phyloP scores from a whole-genome alignment of 2,888 invertebrate genomes.

The Caenorhabditis japonica region DNA sequence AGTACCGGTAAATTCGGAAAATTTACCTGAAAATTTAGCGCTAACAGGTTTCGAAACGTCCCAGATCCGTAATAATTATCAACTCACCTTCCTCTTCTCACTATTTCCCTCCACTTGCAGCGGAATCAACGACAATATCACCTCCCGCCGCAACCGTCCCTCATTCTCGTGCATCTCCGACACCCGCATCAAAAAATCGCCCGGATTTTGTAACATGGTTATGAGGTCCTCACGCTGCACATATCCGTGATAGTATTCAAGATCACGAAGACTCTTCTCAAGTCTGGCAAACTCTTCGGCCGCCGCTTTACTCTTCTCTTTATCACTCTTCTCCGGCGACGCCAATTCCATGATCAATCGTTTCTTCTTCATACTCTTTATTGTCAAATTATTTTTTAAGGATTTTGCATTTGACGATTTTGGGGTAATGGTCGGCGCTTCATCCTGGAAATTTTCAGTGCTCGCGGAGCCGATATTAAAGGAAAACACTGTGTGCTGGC shows the following conservation, averaged over 20 bases:
- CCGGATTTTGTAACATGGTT: conserved; percentile 15
- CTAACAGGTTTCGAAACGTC: too few relatives aligned
- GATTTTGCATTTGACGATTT: too few relatives aligned
- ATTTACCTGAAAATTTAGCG: too few relatives aligned
- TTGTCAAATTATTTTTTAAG: too few relatives aligned
- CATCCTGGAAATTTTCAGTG: too few relatives aligned
- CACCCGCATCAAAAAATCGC: conserved; percentile 41
- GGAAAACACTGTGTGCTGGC: too few relatives aligned
- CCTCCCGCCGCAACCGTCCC: conserved; percentile 21
- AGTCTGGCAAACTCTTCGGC: conserved; percentile 15
- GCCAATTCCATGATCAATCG: background rate
- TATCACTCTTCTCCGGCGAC: background rate
- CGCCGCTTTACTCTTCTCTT: background rate
- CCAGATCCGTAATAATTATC: too few relatives aligned
- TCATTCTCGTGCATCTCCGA: conserved; percentile 21
- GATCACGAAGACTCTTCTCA: conserved; percentile 29
- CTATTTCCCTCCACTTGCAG: conserved; percentile 1
- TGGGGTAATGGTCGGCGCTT: too few relatives aligned
- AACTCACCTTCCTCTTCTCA: conserved; percentile 7
- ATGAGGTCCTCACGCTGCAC: conserved; percentile 42
- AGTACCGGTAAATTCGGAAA: too few relatives aligned
- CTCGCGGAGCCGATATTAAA: too few relatives aligned
- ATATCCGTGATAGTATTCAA: conserved; percentile 49
- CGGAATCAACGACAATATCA: conserved; percentile 36
- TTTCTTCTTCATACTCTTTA: background rate